Evolutionary conservation across 1,140 invertebrate genomes (phyloP).

Genomic region (Radopholus similis): DNA sequence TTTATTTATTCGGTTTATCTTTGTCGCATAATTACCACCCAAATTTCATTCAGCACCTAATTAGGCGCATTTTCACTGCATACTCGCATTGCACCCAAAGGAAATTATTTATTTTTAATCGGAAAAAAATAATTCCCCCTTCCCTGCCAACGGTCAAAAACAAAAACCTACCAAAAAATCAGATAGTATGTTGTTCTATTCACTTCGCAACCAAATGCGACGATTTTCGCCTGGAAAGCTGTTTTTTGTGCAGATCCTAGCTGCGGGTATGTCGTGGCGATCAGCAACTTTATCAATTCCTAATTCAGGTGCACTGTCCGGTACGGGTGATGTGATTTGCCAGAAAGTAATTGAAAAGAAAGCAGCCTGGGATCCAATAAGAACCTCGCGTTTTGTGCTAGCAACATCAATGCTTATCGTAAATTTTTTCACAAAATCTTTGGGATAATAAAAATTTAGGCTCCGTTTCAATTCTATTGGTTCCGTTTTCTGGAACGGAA

Average conservation of each 20-base stretch:
- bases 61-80: no score
- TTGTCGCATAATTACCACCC: no score
- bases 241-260: slow-evolving; percentile 17
- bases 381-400: slow-evolving; percentile 25
- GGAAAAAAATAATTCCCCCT: no score
- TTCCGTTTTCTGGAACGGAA: slow-evolving; percentile 25
- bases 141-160: no score
- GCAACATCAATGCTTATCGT: slow-evolving; percentile 28
- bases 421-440: neutral
- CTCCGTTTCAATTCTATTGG: slow-evolving; percentile 37
- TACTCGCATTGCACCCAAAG: no score
- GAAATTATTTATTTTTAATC: no score
- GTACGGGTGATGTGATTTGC: slow-evolving; percentile 29
- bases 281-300: neutral
- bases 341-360: slow-evolving; percentile 29
- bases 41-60: no score
- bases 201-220: no score
- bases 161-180: no score
- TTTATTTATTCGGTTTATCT: no score
- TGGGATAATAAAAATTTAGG: slow-evolving; percentile 2
- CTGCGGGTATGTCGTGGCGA: slow-evolving; percentile 9
- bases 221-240: slow-evolving; percentile 15
- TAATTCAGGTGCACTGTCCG: slow-evolving; percentile 26
- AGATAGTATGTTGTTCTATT: no score
- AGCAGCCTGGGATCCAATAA: slow-evolving; percentile 6